A percentile compares a stretch with the other conserved stretches of the same genome.
Evolutionary conservation across 2,797 vertebrate species (phyloP).

Genomic region (Girardinus metallicus): DNA sequence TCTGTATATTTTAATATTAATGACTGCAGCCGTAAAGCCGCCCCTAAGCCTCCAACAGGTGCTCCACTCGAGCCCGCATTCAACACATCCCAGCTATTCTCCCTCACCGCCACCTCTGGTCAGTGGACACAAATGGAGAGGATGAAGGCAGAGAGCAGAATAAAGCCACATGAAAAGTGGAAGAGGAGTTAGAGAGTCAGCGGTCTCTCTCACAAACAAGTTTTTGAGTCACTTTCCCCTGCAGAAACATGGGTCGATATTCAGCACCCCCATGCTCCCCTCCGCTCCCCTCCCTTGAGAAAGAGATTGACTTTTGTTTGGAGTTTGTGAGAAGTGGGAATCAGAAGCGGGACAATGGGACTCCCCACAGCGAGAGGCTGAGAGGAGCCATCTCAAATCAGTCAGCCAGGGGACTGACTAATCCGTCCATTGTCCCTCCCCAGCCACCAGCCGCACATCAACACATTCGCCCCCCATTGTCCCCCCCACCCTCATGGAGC

Average conservation of each 20-base stretch:
- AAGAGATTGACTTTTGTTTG: constrained; percentile 99
- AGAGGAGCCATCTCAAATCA: constrained; percentile 99
- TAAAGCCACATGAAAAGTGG: constrained; percentile 57
- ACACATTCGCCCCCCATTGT: constrained; percentile 98
- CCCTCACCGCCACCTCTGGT: constrained; percentile 26
- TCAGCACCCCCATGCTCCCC: constrained; percentile 73
- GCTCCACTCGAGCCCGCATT: constrained; percentile 69
- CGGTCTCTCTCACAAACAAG: constrained; percentile 70
- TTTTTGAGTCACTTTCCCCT: constrained; percentile 93
- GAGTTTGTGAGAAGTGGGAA: constrained; percentile 99
- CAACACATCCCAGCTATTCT: constrained; percentile 61
- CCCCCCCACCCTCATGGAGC: constrained; percentile 94
- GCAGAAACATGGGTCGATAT: constrained; percentile 92
- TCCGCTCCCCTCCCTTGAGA: constrained; percentile 89
- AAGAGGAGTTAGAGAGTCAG: constrained; percentile 77
- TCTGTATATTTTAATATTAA: constrained; percentile 90
- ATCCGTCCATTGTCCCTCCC: constrained; percentile 99
- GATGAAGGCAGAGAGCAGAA: constrained; percentile 53
- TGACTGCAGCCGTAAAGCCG: constrained; percentile 76
- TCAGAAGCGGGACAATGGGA: constrained; percentile 99
- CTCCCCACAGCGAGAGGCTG: constrained; percentile 96
- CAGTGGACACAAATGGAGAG: constrained; percentile 62
- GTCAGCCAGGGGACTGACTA: constrained; percentile 99
- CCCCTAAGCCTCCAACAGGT: constrained; percentile 82
- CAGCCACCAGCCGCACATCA: constrained; percentile 96